phyloP scores from a whole-genome alignment of 2,888 invertebrate genomes.

The Acronicta alni region DNA sequence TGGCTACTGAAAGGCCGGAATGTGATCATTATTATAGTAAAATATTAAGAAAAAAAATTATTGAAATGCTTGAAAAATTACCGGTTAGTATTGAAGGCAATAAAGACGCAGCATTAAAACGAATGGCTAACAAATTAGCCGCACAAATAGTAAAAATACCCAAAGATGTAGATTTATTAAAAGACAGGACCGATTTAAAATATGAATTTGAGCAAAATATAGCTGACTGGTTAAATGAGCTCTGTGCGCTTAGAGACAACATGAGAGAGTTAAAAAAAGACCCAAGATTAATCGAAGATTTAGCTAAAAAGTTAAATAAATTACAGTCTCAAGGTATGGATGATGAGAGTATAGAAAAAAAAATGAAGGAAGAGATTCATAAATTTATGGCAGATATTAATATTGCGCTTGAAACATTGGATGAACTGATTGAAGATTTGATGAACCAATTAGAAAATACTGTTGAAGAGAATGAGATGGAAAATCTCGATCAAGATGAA shows the following conservation, averaged over 20 bases:
- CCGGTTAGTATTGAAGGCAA: conserved; percentile 37
- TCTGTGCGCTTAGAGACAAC: conserved; percentile 5
- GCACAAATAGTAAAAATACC: conserved; percentile 39
- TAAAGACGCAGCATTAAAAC: conserved; percentile 22
- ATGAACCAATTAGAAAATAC: conserved; percentile 23
- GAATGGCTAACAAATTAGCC: conserved; percentile 47
- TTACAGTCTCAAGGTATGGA: conserved; percentile 37
- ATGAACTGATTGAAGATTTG: conserved; percentile 33
- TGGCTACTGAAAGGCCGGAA: conserved; percentile 37
- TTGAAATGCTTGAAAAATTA: conserved; percentile 49
- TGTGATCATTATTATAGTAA: conserved; percentile 43
- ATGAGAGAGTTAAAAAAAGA: conserved; percentile 8
- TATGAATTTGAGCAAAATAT: conserved; percentile 23
- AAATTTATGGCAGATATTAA: conserved; percentile 19
- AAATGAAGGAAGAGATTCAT: conserved; percentile 32
- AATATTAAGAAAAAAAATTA: conserved; percentile 52
- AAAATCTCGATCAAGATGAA: conserved; percentile 28
- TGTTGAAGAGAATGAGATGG: conserved; percentile 12
- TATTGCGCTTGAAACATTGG: conserved; percentile 9
- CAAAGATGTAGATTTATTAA: conserved; percentile 28
- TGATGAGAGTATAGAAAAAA: conserved; percentile 30
- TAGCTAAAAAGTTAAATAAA: conserved; percentile 52
- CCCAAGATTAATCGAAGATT: conserved; percentile 26
- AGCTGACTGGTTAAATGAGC: conserved; percentile 39
- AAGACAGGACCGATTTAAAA: conserved; percentile 23